These are phyloP conservation scores for Ranitomeya variabilis DNA, from an alignment of 2,113 vertebrate species.

Conservation along the genomic window DNA sequence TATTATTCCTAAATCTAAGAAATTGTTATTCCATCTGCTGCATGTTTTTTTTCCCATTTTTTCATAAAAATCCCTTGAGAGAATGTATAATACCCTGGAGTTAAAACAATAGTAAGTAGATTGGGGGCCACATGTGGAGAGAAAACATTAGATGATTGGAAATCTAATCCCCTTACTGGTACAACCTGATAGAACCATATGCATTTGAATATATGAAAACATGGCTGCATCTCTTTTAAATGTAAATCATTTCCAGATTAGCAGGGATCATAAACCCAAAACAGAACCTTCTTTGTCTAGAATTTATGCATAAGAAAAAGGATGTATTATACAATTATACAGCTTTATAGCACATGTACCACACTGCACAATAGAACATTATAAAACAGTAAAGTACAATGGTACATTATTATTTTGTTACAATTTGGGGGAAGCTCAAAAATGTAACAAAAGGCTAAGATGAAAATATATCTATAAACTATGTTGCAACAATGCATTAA, in stretches of 20 bases:
- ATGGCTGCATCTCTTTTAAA: neutral
- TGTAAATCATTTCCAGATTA: constrained; percentile 11
- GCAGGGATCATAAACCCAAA: neutral
- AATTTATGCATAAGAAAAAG: neutral
- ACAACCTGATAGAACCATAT: constrained; percentile 26
- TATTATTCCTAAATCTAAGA: constrained; percentile 61
- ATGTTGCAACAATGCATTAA: neutral
- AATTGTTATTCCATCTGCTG: constrained; percentile 68
- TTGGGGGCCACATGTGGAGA: constrained; percentile 65
- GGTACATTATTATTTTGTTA: neutral
- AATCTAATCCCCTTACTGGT: constrained; percentile 66
- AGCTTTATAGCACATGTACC: neutral
- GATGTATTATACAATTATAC: constrained; percentile 9
- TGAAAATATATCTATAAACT: neutral
- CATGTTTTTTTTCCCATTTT: constrained; percentile 36
- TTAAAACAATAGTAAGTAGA: constrained; percentile 71
- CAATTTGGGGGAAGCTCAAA: neutral
- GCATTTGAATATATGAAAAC: constrained; percentile 29
- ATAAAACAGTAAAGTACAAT: neutral
- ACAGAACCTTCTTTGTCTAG: neutral
- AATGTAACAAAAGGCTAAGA: neutral
- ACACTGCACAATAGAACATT: too few relatives aligned
- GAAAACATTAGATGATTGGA: constrained; percentile 66
- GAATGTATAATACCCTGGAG: constrained; percentile 64
- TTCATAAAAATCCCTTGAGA: constrained; percentile 65